These are phyloP conservation scores for Oncorhynchus kisutch DNA, from an alignment of 2,113 vertebrate genomes.

Conservation along the genomic window DNA sequence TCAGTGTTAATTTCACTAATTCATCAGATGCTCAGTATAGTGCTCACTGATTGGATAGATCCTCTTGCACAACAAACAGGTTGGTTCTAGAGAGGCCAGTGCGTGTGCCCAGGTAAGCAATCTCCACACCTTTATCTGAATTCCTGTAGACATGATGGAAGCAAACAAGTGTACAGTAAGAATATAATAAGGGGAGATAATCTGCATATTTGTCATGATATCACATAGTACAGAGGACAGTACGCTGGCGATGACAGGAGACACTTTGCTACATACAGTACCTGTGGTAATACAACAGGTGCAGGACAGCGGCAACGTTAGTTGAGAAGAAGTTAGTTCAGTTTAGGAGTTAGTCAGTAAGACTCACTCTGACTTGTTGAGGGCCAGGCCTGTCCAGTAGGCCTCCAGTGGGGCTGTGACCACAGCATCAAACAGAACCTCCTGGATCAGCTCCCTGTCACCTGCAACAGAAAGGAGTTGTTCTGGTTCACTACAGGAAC, in stretches of 20 bases:
- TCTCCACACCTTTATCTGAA: conserved; percentile 97
- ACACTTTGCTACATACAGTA: neutral
- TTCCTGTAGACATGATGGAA: conserved; percentile 77
- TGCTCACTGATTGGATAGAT: conserved; percentile 94
- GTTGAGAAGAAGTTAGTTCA: conserved; percentile 54
- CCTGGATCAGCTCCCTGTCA: conserved; percentile 96
- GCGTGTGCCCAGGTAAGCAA: conserved; percentile 94
- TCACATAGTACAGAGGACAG: neutral
- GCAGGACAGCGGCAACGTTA: too few relatives aligned
- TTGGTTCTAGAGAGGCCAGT: conserved; percentile 92
- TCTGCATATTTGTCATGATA: too few relatives aligned
- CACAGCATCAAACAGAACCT: conserved; percentile 95
- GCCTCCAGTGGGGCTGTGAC: conserved; percentile 94
- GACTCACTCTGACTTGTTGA: conserved; percentile 97
- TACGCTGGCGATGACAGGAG: neutral
- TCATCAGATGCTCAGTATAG: conserved; percentile 4
- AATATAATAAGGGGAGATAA: too few relatives aligned
- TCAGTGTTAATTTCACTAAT: too few relatives aligned
- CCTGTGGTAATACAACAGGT: too few relatives aligned
- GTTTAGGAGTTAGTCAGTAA: too few relatives aligned
- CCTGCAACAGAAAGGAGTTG: conserved; percentile 66
- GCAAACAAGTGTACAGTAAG: neutral
- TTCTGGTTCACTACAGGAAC: neutral
- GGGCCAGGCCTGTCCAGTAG: conserved; percentile 94
- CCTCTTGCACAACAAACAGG: conserved; percentile 89